Conservation (phyloP, 2,888 invertebrate species). For the Zygogramma bicolorata region DNA sequence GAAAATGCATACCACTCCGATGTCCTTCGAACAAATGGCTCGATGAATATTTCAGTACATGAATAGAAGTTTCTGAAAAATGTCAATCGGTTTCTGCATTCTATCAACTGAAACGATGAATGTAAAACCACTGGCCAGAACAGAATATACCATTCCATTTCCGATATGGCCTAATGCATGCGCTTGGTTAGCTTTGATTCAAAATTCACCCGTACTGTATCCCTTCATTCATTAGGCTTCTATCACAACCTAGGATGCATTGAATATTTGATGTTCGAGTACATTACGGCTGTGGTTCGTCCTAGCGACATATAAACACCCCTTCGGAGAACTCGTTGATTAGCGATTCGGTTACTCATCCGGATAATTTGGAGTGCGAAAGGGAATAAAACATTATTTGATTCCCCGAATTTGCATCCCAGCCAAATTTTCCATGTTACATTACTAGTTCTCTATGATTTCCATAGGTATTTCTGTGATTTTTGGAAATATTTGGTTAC, state of each 20-base stretch:
- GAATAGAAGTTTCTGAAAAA: neutral
- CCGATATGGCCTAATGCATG: neutral
- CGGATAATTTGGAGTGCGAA: neutral
- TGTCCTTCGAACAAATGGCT: no score
- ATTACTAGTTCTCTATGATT: no score
- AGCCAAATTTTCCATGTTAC: neutral
- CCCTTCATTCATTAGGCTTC: neutral
- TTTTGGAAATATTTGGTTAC: no score
- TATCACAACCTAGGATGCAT: neutral
- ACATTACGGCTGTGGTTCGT: neutral
- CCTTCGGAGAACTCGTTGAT: neutral
- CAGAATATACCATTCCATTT: neutral
- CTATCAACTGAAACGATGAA: neutral
- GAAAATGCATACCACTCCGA: no score
- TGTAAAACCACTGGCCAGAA: neutral
- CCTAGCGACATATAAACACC: neutral
- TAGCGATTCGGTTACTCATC: neutral
- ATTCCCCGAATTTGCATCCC: neutral
- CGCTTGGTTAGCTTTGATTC: neutral
- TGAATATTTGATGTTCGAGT: neutral
- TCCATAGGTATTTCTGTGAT: no score
- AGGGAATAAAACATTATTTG: neutral
- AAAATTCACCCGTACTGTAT: slow-evolving; percentile 1
- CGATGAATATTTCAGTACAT: no score
- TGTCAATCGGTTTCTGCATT: neutral